These are phyloP conservation scores for Capricornis sumatraensis DNA, from an alignment of 2,113 vertebrate species.

Conservation along the genomic window DNA sequence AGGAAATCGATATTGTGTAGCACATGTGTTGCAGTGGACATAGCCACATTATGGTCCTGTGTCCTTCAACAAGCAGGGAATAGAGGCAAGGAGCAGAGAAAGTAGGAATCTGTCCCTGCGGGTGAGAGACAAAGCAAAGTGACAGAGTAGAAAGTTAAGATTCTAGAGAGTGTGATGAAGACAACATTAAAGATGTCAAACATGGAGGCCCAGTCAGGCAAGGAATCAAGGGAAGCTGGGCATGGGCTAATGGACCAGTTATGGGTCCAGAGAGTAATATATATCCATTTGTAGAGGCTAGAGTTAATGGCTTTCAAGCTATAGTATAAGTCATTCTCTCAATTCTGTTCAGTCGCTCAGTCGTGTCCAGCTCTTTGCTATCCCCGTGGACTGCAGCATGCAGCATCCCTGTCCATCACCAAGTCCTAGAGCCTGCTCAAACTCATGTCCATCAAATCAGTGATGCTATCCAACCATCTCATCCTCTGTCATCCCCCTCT, in stretches of 20 bases:
- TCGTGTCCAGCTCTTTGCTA: not conserved
- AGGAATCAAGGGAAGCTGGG: not conserved
- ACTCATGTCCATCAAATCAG: not conserved
- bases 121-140: not conserved
- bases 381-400: not conserved
- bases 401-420: not conserved
- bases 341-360: not conserved
- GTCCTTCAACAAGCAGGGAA: not conserved
- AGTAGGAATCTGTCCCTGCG: not conserved
- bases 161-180: not conserved
- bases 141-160: not conserved
- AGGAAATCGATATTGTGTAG: not conserved
- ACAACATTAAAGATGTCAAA: not conserved
- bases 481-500: not conserved
- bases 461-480: not conserved
- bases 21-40: not conserved
- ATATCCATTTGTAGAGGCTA: not conserved
- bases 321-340: not conserved
- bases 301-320: conserved; percentile 7
- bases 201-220: not conserved
- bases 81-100: not conserved
- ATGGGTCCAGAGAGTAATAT: not conserved
- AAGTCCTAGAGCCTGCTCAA: not conserved
- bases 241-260: not conserved
- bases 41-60: not conserved